Percentiles rank a stretch among this genome's conserved stretches.
Conservation (phyloP, 2,888 invertebrate genomes). For the Gnatocerus cornutus region DNA sequence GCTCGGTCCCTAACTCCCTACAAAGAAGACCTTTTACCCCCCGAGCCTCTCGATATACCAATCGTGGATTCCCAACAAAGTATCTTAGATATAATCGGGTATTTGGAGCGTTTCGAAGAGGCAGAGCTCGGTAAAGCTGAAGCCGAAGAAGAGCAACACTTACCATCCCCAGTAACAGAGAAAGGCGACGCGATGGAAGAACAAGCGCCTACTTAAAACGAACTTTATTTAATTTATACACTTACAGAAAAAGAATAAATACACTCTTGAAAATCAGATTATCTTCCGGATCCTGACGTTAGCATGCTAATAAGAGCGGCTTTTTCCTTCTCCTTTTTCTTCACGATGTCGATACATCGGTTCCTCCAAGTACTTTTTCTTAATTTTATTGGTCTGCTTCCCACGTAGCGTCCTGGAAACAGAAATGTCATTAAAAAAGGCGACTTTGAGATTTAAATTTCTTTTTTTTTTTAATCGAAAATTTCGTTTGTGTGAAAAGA, state of each 20-base stretch:
- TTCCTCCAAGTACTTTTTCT: slow-evolving; percentile 98
- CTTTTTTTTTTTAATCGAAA: neutral
- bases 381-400: slow-evolving; percentile 97
- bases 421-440: neutral
- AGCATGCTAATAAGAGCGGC: slow-evolving; percentile 84
- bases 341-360: slow-evolving; percentile 92
- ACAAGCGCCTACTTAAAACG: neutral
- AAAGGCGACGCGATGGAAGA: slow-evolving; percentile 25
- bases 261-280: slow-evolving; percentile 14
- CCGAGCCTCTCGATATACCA: slow-evolving; percentile 79
- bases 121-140: slow-evolving; percentile 66
- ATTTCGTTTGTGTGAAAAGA: slow-evolving; percentile 3
- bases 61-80: slow-evolving; percentile 78
- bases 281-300: slow-evolving; percentile 73
- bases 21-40: slow-evolving; percentile 80
- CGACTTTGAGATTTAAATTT: neutral
- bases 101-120: slow-evolving; percentile 70
- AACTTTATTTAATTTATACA: neutral
- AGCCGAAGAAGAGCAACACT: slow-evolving; percentile 59
- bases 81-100: slow-evolving; percentile 70
- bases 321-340: slow-evolving; percentile 97
- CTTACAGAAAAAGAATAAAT: neutral
- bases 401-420: slow-evolving; percentile 93
- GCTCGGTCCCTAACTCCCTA: slow-evolving; percentile 80
- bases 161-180: slow-evolving; percentile 37